These are phyloP conservation scores for Apis laboriosa DNA, from an alignment of 1,140 invertebrate species.

Conservation along the genomic window DNA sequence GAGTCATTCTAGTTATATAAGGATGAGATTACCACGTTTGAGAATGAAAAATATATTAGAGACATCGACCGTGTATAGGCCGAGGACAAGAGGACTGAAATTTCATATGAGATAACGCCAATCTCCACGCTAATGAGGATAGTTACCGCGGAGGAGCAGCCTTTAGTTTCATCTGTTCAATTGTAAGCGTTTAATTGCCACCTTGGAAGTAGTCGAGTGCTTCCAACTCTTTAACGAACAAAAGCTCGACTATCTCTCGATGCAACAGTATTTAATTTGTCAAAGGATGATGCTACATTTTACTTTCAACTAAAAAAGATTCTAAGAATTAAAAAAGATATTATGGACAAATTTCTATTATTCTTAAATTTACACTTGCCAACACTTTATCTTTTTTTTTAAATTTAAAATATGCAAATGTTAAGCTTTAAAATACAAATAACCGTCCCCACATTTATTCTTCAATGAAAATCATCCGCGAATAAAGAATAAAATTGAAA, in stretches of 20 bases:
- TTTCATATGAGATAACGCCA: slow-evolving; percentile 43
- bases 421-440: background rate
- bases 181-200: background rate
- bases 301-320: no score
- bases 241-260: background rate
- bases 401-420: no score
- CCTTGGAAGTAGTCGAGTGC: background rate
- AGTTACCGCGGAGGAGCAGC: background rate
- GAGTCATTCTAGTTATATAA: slow-evolving; percentile 50
- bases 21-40: slow-evolving; percentile 31
- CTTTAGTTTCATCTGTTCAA: background rate
- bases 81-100: slow-evolving; percentile 28
- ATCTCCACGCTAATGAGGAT: slow-evolving; percentile 25
- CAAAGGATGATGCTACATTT: no score
- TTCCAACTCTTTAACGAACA: background rate
- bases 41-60: slow-evolving; percentile 29
- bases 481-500: background rate
- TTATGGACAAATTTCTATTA: no score
- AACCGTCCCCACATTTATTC: background rate
- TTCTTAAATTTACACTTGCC: no score
- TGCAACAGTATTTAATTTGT: background rate
- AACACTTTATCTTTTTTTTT: no score
- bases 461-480: no score
- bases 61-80: slow-evolving; percentile 24
- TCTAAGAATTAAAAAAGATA: no score